Evolutionary conservation across 2,113 vertebrate genomes (phyloP).

Genomic region (Hippocampus comes): DNA sequence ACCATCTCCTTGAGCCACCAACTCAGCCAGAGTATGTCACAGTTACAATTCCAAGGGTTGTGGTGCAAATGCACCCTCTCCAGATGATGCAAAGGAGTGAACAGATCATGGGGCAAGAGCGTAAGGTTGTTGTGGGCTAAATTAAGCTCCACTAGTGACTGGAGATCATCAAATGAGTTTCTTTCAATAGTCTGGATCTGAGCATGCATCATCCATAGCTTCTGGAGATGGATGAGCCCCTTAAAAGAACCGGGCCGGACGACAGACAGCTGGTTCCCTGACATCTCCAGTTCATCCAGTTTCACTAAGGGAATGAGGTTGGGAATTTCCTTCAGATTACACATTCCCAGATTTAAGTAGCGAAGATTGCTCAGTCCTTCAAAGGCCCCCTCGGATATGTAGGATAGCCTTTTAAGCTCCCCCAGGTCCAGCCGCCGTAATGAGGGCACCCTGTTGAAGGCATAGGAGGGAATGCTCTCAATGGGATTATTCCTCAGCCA

Average conservation of each 20-base stretch:
- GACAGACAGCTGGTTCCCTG: slow-evolving; percentile 91
- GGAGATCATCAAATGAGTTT: slow-evolving; percentile 97
- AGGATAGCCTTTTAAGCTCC: slow-evolving; percentile 94
- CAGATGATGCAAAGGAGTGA: slow-evolving; percentile 92
- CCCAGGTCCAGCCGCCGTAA: slow-evolving; percentile 92
- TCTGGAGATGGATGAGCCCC: slow-evolving; percentile 96
- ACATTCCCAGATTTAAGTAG: slow-evolving; percentile 99
- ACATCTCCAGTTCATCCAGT: slow-evolving; percentile 97
- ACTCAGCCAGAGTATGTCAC: slow-evolving; percentile 97
- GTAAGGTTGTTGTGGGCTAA: slow-evolving; percentile 98
- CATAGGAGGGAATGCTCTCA: slow-evolving; percentile 97
- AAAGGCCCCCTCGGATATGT: slow-evolving; percentile 99
- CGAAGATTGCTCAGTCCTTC: slow-evolving; percentile 97
- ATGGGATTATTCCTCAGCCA: slow-evolving; percentile 98
- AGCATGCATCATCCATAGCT: slow-evolving; percentile 99
- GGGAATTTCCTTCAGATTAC: slow-evolving; percentile 97
- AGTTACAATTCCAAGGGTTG: slow-evolving; percentile 99
- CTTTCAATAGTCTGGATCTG: slow-evolving; percentile 98
- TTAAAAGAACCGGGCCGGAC: slow-evolving; percentile 95
- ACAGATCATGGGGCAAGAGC: slow-evolving; percentile 96
- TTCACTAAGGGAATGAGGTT: slow-evolving; percentile 95
- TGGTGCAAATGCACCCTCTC: slow-evolving; percentile 97
- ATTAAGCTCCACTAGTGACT: slow-evolving; percentile 96
- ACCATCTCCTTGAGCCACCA: slow-evolving; percentile 99
- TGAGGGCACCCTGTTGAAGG: slow-evolving; percentile 97